Base-by-base conservation (phyloP, 2,797 vertebrate species). In the Hyperoplus lanceolatus region DNA sequence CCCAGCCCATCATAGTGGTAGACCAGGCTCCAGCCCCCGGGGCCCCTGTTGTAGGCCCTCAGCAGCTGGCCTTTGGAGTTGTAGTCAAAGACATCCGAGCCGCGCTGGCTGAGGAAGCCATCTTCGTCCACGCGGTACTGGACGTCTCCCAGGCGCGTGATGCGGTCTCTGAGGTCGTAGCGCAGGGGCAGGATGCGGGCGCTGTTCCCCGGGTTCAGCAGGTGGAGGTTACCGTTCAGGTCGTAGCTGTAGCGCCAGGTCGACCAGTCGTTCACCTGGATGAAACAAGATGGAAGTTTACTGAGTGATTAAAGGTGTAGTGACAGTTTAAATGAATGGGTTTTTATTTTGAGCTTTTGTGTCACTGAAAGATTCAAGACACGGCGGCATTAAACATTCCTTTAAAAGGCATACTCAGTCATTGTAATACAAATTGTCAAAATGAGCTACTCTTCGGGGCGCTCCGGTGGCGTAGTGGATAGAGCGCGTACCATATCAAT, bases 161-260 rank as follows among this genome's bases (percentile, higher is more conserved):
- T 98, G 78, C 98, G 96, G 87, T 99, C 98, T 50, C 98, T 92
- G 7, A 99, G 96, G 93, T 99, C 98, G 0, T 99, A 99, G 87
- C 98, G 97, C 51, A 99, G 93, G 0, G 98, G 98, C 95, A 98
- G 95, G 83, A 99, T 93, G 0, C 98, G 96, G 53, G 96, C 97
- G 0, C 97, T 99, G 89, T 98, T 99, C 0, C 98, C 98, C 0
- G 98, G 98, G 82, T 98, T 99, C 80, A 99, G 88, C 67, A 99
- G 91, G 77, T 99, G 98, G 16, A 99, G 96, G 94, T 99, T 99
- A 15, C 98, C 98, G 0, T 99, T 99, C 67, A 99, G 94, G 92
- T 99, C 98, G 0, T 99, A 99, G 94, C 96, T 99, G 86, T 99
- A 99, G 86, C 98, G 97, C 98, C 98, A 99, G 14, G 97, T 99